Evolutionary conservation across 2,888 invertebrate genomes (phyloP), one percentile per base, ranked within the genome.

Genomic region (Anaspis maculata): DNA sequence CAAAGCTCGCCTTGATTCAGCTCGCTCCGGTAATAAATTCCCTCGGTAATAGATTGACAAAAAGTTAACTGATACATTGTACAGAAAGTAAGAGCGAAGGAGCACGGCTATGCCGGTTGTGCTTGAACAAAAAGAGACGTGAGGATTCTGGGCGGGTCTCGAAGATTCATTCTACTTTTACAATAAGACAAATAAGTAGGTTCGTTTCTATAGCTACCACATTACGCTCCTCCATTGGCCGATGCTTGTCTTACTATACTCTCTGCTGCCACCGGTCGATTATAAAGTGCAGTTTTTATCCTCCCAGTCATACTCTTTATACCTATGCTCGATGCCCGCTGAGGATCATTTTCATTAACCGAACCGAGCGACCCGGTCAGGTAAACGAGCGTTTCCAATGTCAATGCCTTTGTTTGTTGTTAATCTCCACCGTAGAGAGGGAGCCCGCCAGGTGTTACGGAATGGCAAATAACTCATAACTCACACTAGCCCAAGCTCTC

Each of bases 151-250:
- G 66, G 64, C 64, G 64, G 56, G 55, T 61, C 52, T 54, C 54
- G 47, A 43, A 58, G 60, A 60, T 60, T 62, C 61, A 62, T 63
- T 62, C 61, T 57, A 56, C 59, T 62, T 61, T 59, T 60, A 57
- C 62, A 64, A 63, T 64, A 63, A 61, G 59, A 57, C 56, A 56
- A 57, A 56, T 56, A 57, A 56, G 55, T 45, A 56, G 51, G 49
- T 57, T 54, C 54, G 64, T 62, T 66, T 62, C 64, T 66, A 66
- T 65, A 66, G 65, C 66, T 66, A 66, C 65, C 62, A 63, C 52
- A 60, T 60, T 66, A 65, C 65, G 62, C 61, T 46, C 50, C 54
- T 57, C 57, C 62, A 66, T 66, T 66, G 66, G 66, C 52, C 53
- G 55, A 48, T 39, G 39, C 38, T 41, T 41, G 47, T 46, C 45